Percentiles rank a stretch among this genome's conserved stretches.
Evolutionary conservation across 2,888 invertebrate species (phyloP).

Genomic region (Parelbella ahira): DNA sequence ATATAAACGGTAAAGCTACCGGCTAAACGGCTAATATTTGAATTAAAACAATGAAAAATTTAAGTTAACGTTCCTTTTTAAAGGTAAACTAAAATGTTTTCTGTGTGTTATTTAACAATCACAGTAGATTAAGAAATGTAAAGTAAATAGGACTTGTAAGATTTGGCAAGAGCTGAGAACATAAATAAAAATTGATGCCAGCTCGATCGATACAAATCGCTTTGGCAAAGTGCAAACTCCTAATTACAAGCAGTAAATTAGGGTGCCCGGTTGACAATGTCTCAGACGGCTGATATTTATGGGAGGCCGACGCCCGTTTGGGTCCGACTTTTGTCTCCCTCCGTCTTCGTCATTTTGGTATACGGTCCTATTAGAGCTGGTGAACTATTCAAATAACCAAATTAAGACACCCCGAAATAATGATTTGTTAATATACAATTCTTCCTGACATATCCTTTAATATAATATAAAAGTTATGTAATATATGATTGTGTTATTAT

Average conservation of each 20-base stretch:
- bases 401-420: too few species aligned
- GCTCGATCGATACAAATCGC: slow-evolving; percentile 75
- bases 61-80: too few species aligned
- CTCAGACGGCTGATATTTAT: slow-evolving; percentile 77
- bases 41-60: too few species aligned
- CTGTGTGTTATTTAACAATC: too few species aligned
- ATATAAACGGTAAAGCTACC: too few species aligned
- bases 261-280: slow-evolving; percentile 78
- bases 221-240: slow-evolving; percentile 80
- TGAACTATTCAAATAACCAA: slow-evolving; percentile 7
- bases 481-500: too few species aligned
- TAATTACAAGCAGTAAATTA: slow-evolving; percentile 79
- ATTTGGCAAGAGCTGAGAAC: slow-evolving; percentile 13
- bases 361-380: slow-evolving; percentile 7
- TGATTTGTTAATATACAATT: too few species aligned
- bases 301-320: slow-evolving; percentile 51
- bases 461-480: too few species aligned
- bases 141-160: background rate
- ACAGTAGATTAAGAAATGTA: background rate
- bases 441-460: too few species aligned
- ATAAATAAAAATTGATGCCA: slow-evolving; percentile 20
- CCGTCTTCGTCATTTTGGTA: slow-evolving; percentile 38
- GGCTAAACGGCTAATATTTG: too few species aligned
- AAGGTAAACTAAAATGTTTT: too few species aligned
- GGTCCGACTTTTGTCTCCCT: slow-evolving; percentile 54